Base-by-base conservation (phyloP, 2,888 invertebrate species). In the Onchidella celtica region DNA sequence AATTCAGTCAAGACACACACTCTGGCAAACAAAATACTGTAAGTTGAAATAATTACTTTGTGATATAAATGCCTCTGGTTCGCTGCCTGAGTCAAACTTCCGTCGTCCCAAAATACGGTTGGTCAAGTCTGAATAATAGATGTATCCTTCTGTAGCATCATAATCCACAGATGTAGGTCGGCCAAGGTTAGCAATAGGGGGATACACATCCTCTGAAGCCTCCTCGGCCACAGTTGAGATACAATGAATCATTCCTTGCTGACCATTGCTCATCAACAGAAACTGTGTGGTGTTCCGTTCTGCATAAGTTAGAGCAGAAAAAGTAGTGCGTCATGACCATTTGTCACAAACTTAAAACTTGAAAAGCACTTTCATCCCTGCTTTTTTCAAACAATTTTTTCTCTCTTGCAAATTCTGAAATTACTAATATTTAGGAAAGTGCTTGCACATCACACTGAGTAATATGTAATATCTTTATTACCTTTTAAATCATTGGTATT, bases 241-340 rank as follows among this genome's bases (percentile, higher is more conserved):
- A 65, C 96, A 96, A 90, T 95, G 95, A 86, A 97, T 96, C 93
- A 96, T 95, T 29, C 96, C 95, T 84, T 97, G 96, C 84, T 95
- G 94, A 81, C 95, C 95, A 93, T 95, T 95, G 21, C 95, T 95
- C 88, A 95, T 95, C 27, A 96, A 91, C 69, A 97, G 92, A 93
- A 96, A 97, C 86, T 95, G 94, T 80, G 95, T 94, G 89, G 95
- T 94, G 79, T 94, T 94, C 87, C 94, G 94, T 75, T 94, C 95
- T 95, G 92, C 17, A 87, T 83, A 74, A 76, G 65, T n/a, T n/a
- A n/a, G n/a, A n/a, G 47, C 29, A 70, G 21, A 63, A 63, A 38
- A 34, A 21, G 11, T 66, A n/a, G n/a, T 47, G 55, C 9, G 55
- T 14, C 55, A 14, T 55, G 9, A 55, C n/a, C 3, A n/a, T 4